A percentile compares a stretch with the other conserved stretches of the same genome.
Conservation (phyloP, 2,797 vertebrate genomes). For the Sebastes cheni region DNA sequence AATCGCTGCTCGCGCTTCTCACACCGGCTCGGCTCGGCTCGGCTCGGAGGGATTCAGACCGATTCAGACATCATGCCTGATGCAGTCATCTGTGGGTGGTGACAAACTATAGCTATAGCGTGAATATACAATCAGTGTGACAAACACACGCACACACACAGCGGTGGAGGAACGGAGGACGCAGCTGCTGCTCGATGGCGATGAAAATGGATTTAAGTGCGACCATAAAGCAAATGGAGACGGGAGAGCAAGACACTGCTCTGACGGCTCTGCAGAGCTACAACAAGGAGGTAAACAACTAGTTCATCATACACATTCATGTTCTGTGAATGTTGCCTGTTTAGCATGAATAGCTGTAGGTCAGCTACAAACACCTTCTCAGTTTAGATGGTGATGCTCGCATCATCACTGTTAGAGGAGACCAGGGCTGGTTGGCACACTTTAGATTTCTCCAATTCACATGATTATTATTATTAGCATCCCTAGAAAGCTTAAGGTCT, state of each 20-base stretch:
- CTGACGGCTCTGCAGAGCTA: slow-evolving; percentile 85
- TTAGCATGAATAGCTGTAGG: neutral
- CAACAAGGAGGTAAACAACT: slow-evolving; percentile 87
- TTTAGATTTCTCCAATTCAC: neutral
- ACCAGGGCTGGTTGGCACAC: neutral
- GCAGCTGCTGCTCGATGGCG: slow-evolving; percentile 4
- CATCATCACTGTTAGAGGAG: neutral
- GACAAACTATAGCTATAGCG: neutral
- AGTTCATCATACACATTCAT: neutral
- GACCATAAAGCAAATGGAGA: slow-evolving; percentile 86
- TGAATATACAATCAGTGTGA: slow-evolving; percentile 6
- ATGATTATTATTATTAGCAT: neutral
- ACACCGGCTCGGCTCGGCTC: neutral
- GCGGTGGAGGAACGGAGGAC: neutral
- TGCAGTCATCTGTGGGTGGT: slow-evolving; percentile 40
- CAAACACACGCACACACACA: neutral
- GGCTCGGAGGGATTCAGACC: no score
- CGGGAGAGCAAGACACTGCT: slow-evolving; percentile 83
- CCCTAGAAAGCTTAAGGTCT: neutral
- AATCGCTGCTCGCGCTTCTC: slow-evolving; percentile 37
- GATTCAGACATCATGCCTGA: slow-evolving; percentile 44
- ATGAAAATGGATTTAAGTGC: slow-evolving; percentile 85
- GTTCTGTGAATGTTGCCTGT: no score
- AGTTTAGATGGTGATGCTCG: neutral
- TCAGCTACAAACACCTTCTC: neutral